phyloP scores from a whole-genome alignment of 1,140 invertebrate genomes.

The Battus philenor region DNA sequence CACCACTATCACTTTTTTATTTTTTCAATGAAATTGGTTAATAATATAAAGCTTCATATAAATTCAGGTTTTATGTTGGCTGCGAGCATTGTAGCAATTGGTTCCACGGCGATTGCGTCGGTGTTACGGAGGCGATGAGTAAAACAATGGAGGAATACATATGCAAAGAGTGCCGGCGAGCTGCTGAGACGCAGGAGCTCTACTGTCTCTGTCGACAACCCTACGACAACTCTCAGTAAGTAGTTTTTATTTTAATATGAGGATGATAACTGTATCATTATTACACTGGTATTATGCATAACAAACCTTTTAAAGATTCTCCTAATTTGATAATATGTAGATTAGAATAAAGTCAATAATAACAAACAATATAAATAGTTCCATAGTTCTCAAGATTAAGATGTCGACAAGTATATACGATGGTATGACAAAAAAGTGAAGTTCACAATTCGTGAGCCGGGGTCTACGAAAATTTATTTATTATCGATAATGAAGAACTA shows the following conservation, averaged over 20 bases:
- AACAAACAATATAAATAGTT: too few species aligned
- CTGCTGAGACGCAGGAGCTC: conserved; percentile 91
- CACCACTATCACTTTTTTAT: not conserved
- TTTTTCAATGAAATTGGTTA: conserved; percentile 1
- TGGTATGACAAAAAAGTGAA: too few species aligned
- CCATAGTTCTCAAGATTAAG: too few species aligned
- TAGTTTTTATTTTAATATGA: conserved; percentile 25
- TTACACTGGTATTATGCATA: too few species aligned
- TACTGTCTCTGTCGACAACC: conserved; percentile 97
- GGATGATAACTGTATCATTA: too few species aligned
- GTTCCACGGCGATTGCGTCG: conserved; percentile 98
- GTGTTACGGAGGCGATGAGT: conserved; percentile 94
- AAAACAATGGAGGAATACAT: conserved; percentile 93
- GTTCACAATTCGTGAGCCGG: too few species aligned
- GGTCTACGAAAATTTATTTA: too few species aligned
- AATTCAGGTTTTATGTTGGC: conserved; percentile 93
- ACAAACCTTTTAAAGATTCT: too few species aligned
- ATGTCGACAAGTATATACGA: too few species aligned
- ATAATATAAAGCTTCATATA: conserved; percentile 8
- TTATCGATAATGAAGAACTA: too few species aligned
- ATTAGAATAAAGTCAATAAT: too few species aligned
- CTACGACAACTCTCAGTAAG: conserved; percentile 98
- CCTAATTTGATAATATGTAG: too few species aligned
- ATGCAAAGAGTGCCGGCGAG: conserved; percentile 90
- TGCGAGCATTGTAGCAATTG: conserved; percentile 98